These are phyloP conservation scores for Cataglyphis livida DNA, from an alignment of 2,888 invertebrate genomes.

Conservation along the genomic window DNA sequence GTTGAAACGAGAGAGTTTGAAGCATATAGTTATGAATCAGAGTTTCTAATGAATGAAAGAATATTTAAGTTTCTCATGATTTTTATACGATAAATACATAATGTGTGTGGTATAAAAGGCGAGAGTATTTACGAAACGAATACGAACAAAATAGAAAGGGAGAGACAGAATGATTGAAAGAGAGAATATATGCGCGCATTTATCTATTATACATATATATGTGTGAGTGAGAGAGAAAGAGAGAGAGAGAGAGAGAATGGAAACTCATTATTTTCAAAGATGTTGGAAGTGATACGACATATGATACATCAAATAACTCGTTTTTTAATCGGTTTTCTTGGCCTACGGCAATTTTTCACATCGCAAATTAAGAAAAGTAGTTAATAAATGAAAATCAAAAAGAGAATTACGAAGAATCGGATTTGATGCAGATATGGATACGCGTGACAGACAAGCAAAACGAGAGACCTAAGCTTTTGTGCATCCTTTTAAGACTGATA, in stretches of 20 bases:
- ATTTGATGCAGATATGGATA: conserved; percentile 28
- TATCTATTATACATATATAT: conserved; percentile 44
- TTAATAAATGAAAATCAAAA: conserved; percentile 41
- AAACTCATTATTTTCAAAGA: conserved; percentile 66
- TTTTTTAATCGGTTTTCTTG: conserved; percentile 56
- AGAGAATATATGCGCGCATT: conserved; percentile 54
- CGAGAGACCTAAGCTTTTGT: conserved; percentile 62
- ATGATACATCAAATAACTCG: conserved; percentile 57
- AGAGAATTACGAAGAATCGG: not conserved
- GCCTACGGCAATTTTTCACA: conserved; percentile 65
- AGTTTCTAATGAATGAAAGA: conserved; percentile 71
- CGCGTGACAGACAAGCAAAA: conserved; percentile 14
- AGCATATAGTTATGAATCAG: conserved; percentile 59
- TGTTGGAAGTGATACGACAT: conserved; percentile 51
- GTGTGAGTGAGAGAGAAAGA: conserved; percentile 51
- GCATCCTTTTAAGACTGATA: conserved; percentile 61
- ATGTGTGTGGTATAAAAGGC: conserved; percentile 47
- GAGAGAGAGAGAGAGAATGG: conserved; percentile 61
- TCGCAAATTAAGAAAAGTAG: conserved; percentile 41
- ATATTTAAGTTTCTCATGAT: conserved; percentile 73
- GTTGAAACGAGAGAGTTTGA: conserved; percentile 53
- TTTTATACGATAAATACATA: conserved; percentile 69
- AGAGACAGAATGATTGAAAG: conserved; percentile 36
- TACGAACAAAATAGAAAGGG: conserved; percentile 12
- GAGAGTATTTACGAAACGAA: conserved; percentile 46